Evolutionary conservation across 2,888 invertebrate genomes (phyloP).

Genomic region (Orthosia gothica): DNA sequence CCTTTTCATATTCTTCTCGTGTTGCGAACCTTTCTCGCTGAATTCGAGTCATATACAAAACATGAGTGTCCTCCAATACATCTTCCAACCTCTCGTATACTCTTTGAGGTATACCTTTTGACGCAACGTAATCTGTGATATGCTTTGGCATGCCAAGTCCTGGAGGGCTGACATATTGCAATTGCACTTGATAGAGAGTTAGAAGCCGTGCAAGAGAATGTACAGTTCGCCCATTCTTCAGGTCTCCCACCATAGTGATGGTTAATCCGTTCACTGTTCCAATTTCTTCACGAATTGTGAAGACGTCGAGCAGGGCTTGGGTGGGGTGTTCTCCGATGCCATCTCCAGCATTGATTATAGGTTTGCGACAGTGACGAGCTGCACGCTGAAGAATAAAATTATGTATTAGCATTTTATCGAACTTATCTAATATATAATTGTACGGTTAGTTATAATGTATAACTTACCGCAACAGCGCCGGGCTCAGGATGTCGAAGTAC

Average conservation of each 20-base stretch:
- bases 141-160: constrained; percentile 98
- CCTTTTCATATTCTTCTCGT: constrained; percentile 96
- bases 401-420: not conserved
- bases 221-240: constrained; percentile 99
- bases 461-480: constrained; percentile 96
- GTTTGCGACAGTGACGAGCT: constrained; percentile 96
- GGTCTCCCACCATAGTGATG: constrained; percentile 99
- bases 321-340: constrained; percentile 99
- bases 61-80: constrained; percentile 98
- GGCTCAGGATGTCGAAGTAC: constrained; percentile 98
- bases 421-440: not conserved
- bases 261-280: constrained; percentile 99
- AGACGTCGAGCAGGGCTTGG: constrained; percentile 99
- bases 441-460: not conserved
- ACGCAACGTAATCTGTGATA: constrained; percentile 95
- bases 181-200: constrained; percentile 97
- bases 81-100: constrained; percentile 95
- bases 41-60: constrained; percentile 99
- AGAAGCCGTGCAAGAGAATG: constrained; percentile 98
- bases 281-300: constrained; percentile 99
- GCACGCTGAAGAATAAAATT: constrained; percentile 92
- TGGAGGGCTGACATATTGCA: constrained; percentile 97
- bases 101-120: constrained; percentile 95
- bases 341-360: constrained; percentile 99
- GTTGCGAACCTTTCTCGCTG: constrained; percentile 97